A percentile compares a stretch with the other conserved stretches of the same genome.
phyloP scores from a whole-genome alignment of 53 echinoderm and acorn worm genomes.

The Pentamera pediparva region DNA sequence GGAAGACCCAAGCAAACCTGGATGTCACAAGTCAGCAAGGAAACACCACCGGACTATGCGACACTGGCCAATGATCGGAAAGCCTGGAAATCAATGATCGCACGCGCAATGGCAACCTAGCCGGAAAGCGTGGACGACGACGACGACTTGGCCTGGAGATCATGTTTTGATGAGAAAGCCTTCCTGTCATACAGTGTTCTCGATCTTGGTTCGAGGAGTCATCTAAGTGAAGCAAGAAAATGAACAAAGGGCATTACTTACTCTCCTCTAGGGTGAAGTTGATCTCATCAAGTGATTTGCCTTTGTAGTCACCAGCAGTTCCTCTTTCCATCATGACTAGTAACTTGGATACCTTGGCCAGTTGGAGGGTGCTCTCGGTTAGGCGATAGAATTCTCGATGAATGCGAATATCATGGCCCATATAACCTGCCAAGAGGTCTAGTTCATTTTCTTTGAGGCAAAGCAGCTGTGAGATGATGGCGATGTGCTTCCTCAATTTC shows the following conservation, averaged over 20 bases:
- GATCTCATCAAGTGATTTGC: conserved; percentile 58
- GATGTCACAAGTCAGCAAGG: no score
- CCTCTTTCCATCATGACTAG: conserved; percentile 56
- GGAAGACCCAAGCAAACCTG: no score
- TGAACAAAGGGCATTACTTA: neutral
- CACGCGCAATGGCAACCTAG: no score
- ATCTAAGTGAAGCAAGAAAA: no score
- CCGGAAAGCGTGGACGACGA: no score
- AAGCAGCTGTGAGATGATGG: conserved; percentile 53
- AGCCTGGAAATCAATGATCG: no score
- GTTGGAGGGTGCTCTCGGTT: conserved; percentile 34
- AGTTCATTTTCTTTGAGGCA: conserved; percentile 51
- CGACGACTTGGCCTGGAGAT: no score
- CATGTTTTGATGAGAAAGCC: no score
- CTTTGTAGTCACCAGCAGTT: conserved; percentile 23
- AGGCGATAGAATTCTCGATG: conserved; percentile 44
- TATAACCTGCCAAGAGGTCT: conserved; percentile 43
- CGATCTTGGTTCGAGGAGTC: no score
- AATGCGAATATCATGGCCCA: conserved; percentile 43
- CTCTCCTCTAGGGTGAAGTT: neutral
- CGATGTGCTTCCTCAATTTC: conserved; percentile 51
- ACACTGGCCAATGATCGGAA: no score
- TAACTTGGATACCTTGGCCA: conserved; percentile 59
- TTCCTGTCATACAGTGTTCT: no score
- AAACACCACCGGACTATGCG: no score